A percentile compares a stretch with the other conserved stretches of the same genome.
Conservation (phyloP, 2,113 vertebrate species). For the Okapia johnstoni region DNA sequence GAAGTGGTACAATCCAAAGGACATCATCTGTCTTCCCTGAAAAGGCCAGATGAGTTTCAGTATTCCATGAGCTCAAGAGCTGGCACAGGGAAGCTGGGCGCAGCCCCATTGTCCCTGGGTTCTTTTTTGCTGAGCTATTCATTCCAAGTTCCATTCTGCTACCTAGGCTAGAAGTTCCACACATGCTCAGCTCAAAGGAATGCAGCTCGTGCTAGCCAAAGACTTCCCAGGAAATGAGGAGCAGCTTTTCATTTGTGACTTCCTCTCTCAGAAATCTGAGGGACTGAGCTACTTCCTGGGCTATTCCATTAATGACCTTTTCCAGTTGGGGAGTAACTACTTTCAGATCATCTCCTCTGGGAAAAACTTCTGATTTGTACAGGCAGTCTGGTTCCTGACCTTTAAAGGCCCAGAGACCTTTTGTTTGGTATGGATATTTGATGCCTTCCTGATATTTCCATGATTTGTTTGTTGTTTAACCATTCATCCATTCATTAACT, state of each 20-base stretch:
- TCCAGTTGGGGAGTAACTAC: background rate
- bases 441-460: background rate
- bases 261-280: conserved; percentile 28
- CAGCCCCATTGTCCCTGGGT: conserved; percentile 42
- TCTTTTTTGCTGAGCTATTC: conserved; percentile 66
- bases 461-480: background rate
- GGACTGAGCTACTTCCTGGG: background rate
- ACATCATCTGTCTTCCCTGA: background rate
- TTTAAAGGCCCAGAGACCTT: background rate
- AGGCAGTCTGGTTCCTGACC: background rate
- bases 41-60: background rate
- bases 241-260: conserved; percentile 26
- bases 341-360: background rate
- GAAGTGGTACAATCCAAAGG: background rate
- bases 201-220: conserved; percentile 37
- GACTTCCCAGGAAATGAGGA: conserved; percentile 6
- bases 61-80: conserved; percentile 12
- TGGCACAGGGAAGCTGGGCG: conserved; percentile 11
- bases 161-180: conserved; percentile 68
- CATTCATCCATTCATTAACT: background rate
- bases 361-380: background rate
- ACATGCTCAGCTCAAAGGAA: conserved; percentile 61
- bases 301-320: background rate
- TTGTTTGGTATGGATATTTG: background rate
- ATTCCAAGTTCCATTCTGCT: conserved; percentile 68